Conservation (phyloP, 2,888 invertebrate genomes). For the Drosophila colorata region DNA sequence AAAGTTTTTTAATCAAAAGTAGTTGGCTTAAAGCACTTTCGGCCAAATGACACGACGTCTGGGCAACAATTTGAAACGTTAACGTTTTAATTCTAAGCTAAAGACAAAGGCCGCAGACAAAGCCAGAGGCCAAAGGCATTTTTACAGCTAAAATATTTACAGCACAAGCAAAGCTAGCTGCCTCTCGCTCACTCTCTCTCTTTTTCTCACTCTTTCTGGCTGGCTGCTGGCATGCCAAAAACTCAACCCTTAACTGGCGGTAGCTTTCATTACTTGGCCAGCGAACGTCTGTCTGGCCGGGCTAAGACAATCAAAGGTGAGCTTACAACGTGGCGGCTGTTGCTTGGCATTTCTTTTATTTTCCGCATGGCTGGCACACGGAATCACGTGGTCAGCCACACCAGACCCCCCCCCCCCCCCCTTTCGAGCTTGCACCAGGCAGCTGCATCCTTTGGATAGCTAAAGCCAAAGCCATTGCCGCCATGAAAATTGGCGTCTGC, state of each 20-base stretch:
- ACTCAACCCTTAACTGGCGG: slow-evolving; percentile 32
- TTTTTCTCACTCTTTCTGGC: background rate
- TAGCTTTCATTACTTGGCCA: slow-evolving; percentile 63
- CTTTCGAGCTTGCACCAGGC: background rate
- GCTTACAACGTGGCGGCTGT: slow-evolving; percentile 48
- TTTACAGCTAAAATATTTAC: slow-evolving; percentile 63
- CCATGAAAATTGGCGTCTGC: slow-evolving; percentile 81
- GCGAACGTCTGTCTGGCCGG: slow-evolving; percentile 54
- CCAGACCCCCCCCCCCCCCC: background rate
- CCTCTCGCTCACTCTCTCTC: background rate
- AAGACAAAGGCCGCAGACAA: slow-evolving; percentile 31
- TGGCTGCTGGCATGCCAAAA: slow-evolving; percentile 4
- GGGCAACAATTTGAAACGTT: slow-evolving; percentile 59
- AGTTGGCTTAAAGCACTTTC: slow-evolving; percentile 68
- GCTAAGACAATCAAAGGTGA: slow-evolving; percentile 81
- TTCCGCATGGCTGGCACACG: slow-evolving; percentile 62
- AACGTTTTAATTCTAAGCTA: slow-evolving; percentile 56
- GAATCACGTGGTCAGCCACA: slow-evolving; percentile 61
- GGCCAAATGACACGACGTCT: slow-evolving; percentile 57
- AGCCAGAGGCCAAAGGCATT: slow-evolving; percentile 50
- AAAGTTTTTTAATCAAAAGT: slow-evolving; percentile 79
- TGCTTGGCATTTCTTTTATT: slow-evolving; percentile 68
- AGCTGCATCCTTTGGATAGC: slow-evolving; percentile 58
- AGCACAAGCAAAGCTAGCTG: slow-evolving; percentile 26
- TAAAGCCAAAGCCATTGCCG: slow-evolving; percentile 50